Base-by-base conservation (phyloP, 2,113 vertebrate genomes). In the Gracilinanus agilis region DNA sequence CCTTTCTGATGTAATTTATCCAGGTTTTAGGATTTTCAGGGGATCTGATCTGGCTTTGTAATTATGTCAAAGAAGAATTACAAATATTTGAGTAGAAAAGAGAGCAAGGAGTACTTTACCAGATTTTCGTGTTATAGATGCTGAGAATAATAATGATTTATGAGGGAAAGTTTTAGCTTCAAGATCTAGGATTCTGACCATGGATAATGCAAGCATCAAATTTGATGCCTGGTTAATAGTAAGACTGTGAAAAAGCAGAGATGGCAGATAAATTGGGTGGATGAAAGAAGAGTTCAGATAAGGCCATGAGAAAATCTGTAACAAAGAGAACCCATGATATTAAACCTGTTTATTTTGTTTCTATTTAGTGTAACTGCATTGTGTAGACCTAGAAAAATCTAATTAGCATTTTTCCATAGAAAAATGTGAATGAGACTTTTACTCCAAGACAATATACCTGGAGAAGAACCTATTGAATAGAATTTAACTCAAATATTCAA, bases 81-180 rank as follows among this genome's bases (percentile, higher is more conserved):
- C 2, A 96, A 92, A 90, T 94, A 94, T 93, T 94, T 96, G 44
- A 49, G 9, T 92, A 75, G 53, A 88, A 96, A 95, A 90, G 34
- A 90, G 95, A n/a, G 90, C 75, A 90, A 40, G 27, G 83, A 93
- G 21, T 44, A 94, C 2, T 23, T 96, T 9, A 95, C 56, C n/a
- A 93, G 24, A 24, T 54, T 90, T 54, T 55, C 9, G 24, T 91
- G 34, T 61, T 90, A 95, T 25, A 40, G 16, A 94, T 95, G 96
- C 12, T 40, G 55, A 92, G 12, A 93, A 10, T 55, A 67, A 94
- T 0, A 49, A 55, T 9, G 4, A 75, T 88, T 95, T 95, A 0
- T 24, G 91, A 88, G 12, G 58, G 34, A 40, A n/a, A 93, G 24
- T 93, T 44, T 90, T 34, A 94, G 25, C 34, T 92, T 89, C 40